These are phyloP conservation scores for Meandrina meandrites DNA, from an alignment of 92 coral and sea anemone species.

Conservation along the genomic window DNA sequence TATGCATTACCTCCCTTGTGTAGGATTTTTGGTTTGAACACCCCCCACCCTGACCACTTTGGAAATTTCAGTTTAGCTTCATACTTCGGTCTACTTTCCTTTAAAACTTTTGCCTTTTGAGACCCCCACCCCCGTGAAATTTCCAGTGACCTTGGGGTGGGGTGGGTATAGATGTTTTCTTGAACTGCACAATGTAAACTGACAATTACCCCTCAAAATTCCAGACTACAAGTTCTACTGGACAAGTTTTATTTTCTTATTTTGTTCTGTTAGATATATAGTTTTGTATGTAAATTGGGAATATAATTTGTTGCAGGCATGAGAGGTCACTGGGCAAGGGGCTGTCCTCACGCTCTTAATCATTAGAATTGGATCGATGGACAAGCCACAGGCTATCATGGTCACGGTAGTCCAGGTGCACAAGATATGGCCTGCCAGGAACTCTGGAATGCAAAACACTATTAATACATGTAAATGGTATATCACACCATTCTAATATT, in stretches of 20 bases:
- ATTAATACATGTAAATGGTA: background rate
- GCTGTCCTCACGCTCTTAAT: slow-evolving; percentile 89
- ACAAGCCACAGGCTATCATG: background rate
- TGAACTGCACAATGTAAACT: too few relatives aligned
- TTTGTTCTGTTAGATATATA: too few relatives aligned
- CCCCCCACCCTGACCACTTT: too few relatives aligned
- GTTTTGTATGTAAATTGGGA: background rate
- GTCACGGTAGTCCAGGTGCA: background rate
- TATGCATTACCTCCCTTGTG: too few relatives aligned
- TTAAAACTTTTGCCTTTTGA: too few relatives aligned
- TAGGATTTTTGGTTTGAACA: too few relatives aligned
- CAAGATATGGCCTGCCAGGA: background rate
- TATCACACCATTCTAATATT: background rate
- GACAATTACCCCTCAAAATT: too few relatives aligned
- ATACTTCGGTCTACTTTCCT: too few relatives aligned
- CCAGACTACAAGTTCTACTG: background rate
- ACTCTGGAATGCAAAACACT: background rate
- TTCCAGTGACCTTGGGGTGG: too few relatives aligned
- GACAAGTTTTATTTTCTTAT: background rate
- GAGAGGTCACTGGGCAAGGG: slow-evolving; percentile 93
- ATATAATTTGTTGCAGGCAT: slow-evolving; percentile 62
- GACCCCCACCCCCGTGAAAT: too few relatives aligned
- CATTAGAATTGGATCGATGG: slow-evolving; percentile 17
- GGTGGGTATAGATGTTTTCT: too few relatives aligned
- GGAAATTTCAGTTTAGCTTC: too few relatives aligned